Base-by-base conservation (phyloP, 37 sponge, comb jelly and placozoan genomes). In the Cladorhizidae sp. region DNA sequence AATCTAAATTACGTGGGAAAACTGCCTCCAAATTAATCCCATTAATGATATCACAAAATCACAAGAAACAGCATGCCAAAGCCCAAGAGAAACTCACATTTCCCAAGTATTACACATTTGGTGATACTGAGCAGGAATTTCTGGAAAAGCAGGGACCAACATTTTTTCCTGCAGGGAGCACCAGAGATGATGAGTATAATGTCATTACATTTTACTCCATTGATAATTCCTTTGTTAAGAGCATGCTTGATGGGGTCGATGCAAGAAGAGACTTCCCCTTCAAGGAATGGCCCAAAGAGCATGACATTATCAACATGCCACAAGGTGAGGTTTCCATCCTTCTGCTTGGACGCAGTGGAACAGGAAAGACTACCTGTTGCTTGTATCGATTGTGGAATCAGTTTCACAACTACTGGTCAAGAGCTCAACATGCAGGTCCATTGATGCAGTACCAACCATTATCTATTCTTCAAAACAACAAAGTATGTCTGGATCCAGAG, bases 341-440 rank as follows among this genome's bases (percentile, higher is more conserved):
- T 3, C 73, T 94, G 3, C 80, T 94, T 18, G 95, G 95, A 12
- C 65, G 95, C 14, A 90, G 92, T 90, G 95, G 95, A 1, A 93
- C 94, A 35, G 94, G 94, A 21, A 93, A 93, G 50, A 93, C 94
- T 20, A 93, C 94, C 0, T 87, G 88, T 40, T 94, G 95, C 81
- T 58, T 94, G 7, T 87, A 87, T 63, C 81, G 91, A 3, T 65
- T 94, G 25, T 90, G 91, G 92, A 80, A 85, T 58, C 69, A 81
- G 29, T 94, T 87, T 71, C 25, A 64, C 21, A 72, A 20, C 8
- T 90, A 94, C 57, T 89, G 90, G 90, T 74, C 12, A 9, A 81
- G n/a, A 0, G 70, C 85, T 40, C 6, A 38, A 28, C 25, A 21
- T 59, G 42, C 40, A 18, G 78, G 67, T 7, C 86, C 87, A 0